Evolutionary conservation across 1,140 invertebrate genomes (phyloP).

Genomic region (Drosophila busckii): DNA sequence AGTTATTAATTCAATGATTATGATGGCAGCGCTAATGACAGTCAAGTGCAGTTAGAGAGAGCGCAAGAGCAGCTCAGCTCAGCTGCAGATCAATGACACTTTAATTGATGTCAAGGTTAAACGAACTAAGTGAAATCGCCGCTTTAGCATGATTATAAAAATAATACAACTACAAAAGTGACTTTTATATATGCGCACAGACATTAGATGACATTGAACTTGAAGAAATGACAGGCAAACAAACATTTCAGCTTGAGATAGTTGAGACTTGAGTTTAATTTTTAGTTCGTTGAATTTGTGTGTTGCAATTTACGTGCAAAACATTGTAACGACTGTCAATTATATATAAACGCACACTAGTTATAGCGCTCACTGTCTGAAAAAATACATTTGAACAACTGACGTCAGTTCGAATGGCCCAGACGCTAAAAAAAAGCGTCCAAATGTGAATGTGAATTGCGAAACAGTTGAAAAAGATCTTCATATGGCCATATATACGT

Average conservation of each 20-base stretch:
- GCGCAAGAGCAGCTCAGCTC: constrained; percentile 5
- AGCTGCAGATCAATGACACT: constrained; percentile 58
- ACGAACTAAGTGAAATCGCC: constrained; percentile 28
- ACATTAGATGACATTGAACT: constrained; percentile 65
- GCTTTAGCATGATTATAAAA: constrained; percentile 39
- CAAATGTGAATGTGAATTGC: constrained; percentile 14
- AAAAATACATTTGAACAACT: constrained; percentile 9
- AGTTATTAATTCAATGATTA: constrained; percentile 74
- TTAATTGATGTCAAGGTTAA: constrained; percentile 73
- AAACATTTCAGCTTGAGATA: too few relatives aligned
- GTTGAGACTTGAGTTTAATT: constrained; percentile 6
- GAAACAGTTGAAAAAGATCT: constrained; percentile 25
- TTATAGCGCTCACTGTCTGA: too few relatives aligned
- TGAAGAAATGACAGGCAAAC: too few relatives aligned
- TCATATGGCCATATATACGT: constrained; percentile 8
- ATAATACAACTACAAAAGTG: not conserved
- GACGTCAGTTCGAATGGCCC: constrained; percentile 39
- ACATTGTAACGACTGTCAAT: constrained; percentile 11
- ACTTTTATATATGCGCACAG: constrained; percentile 3
- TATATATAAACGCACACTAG: constrained; percentile 5
- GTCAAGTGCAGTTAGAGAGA: constrained; percentile 55
- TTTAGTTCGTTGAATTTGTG: too few relatives aligned
- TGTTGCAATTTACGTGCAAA: too few relatives aligned
- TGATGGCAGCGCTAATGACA: constrained; percentile 68
- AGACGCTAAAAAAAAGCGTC: constrained; percentile 21